Evolutionary conservation across 2,113 vertebrate genomes (phyloP).

Genomic region (Mesembrinibis cayennensis): DNA sequence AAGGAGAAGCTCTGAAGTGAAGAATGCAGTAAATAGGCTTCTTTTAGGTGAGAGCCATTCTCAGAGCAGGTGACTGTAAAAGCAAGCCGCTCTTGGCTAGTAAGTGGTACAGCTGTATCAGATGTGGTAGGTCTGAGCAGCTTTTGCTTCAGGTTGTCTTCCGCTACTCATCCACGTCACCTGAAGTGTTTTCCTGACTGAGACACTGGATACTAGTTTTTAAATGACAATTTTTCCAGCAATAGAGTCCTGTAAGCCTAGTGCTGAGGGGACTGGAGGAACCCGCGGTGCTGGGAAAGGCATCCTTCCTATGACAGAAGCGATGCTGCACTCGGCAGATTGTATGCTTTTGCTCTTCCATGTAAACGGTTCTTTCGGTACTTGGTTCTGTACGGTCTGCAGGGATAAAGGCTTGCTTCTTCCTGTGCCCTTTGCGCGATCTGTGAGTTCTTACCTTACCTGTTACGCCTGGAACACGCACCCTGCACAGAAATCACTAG

Average conservation of each 20-base stretch:
- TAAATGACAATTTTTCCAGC: neutral
- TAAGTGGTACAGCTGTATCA: neutral
- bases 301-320: neutral
- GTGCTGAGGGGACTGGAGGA: neutral
- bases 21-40: neutral
- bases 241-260: neutral
- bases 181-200: neutral
- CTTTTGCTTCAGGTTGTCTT: slow-evolving; percentile 1
- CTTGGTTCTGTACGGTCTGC: neutral
- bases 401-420: slow-evolving; percentile 5
- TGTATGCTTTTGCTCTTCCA: neutral
- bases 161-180: neutral
- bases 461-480: rapidly evolving
- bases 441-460: neutral
- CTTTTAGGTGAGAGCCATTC: neutral
- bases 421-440: neutral
- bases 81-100: neutral
- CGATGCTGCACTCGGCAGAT: rapidly evolving
- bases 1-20: neutral
- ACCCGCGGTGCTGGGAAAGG: neutral
- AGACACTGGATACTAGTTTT: neutral
- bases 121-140: neutral
- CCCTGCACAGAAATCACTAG: neutral
- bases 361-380: neutral
- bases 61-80: neutral